phyloP scores from a whole-genome alignment of 2,888 invertebrate species.

The Julus scandinavius region DNA sequence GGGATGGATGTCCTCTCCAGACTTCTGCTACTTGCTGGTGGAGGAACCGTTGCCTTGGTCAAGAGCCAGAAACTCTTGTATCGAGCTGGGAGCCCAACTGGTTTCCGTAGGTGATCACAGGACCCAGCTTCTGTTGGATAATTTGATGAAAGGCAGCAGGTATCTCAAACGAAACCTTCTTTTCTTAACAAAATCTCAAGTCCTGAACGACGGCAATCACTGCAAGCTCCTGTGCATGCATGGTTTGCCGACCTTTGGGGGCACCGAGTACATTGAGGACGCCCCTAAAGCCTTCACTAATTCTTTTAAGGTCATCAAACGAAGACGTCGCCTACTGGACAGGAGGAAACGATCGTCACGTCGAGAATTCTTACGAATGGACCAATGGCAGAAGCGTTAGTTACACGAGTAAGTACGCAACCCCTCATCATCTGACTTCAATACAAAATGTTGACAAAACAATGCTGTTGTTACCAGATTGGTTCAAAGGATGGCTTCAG shows the following conservation, averaged over 20 bases:
- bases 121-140: conserved; percentile 74
- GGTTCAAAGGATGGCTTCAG: conserved; percentile 84
- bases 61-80: conserved; percentile 76
- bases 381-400: conserved; percentile 78
- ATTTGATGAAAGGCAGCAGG: conserved; percentile 70
- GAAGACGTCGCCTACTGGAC: conserved; percentile 76
- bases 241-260: too few relatives aligned
- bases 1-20: conserved; percentile 76
- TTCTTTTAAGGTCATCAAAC: background rate
- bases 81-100: conserved; percentile 74
- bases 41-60: conserved; percentile 74
- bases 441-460: background rate
- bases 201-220: too few relatives aligned
- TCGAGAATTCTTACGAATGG: conserved; percentile 85
- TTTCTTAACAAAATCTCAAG: too few relatives aligned
- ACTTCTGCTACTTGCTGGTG: conserved; percentile 75
- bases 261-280: too few relatives aligned
- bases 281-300: background rate
- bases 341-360: conserved; percentile 79
- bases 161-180: too few relatives aligned
- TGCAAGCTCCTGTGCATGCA: too few relatives aligned
- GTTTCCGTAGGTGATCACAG: conserved; percentile 74
- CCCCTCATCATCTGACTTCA: background rate
- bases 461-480: conserved; percentile 71
- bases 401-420: conserved; percentile 77